Base-by-base conservation (phyloP, 2,888 invertebrate species). In the Chromoteleia sp. region DNA sequence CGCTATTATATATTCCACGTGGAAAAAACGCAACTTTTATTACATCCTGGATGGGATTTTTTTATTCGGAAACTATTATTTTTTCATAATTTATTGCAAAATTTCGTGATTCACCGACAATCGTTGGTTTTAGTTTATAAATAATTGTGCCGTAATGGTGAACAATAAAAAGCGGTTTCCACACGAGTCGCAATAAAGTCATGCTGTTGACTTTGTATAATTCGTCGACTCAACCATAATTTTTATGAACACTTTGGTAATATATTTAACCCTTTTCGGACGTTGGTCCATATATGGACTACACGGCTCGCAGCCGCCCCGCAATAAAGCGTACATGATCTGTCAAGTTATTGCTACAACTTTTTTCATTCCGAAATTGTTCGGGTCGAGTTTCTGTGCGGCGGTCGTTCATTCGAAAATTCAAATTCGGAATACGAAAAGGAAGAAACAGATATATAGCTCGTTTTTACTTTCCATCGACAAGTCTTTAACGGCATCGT, bases 211-310 rank as follows among this genome's bases (percentile, higher is more conserved):
- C 59, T 43, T 43, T 59, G 59, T 17, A 43, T 43, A 58, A 58
- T 58, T 43, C 59, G 25, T 25, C 25, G 25, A 25, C 25, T 6
- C 3, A 25, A 6, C 25, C 19, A 30, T 59, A 43, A 43, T 59
- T 59, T 59, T 59, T 41, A 59, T n/a, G 63, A 48, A 63, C 63
- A 48, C 63, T 45, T 63, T 33, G 45, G 25, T 41, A 41, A 59
- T 59, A 59, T 29, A 41, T 59, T 59, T 25, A 12, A 15, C 41
- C 58, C 15, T 48, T 30, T 33, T 30, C 7, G 19, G 5, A n/a
- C 14, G 14, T 6, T 61, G 30, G 10, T 17, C 61, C 61, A 61
- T 45, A 61, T 61, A 61, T 30, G 61, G 61, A 43, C 12, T 45
- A 61, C 45, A 7, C 25, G 3, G 25, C 6, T 25, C 6, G 25